Base-by-base conservation (phyloP, 2,888 invertebrate species). In the Mystacides longicornis region DNA sequence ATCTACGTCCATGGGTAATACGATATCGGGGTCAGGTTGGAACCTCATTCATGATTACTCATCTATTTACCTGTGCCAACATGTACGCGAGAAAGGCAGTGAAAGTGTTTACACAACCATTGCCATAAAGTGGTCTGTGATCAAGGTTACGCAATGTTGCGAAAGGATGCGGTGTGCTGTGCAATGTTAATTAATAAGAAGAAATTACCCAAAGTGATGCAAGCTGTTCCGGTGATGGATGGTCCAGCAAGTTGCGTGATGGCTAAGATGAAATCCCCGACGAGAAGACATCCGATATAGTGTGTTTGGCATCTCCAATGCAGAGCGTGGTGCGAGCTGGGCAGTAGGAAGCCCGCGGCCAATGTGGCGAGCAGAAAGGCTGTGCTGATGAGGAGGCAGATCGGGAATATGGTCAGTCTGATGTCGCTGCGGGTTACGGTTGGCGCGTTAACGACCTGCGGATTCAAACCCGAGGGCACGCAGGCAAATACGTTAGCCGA, bases 301-400 rank as follows among this genome's bases (percentile, higher is more conserved):
- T 89, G 85, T 63, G 90, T 89, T 75, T 92, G 91, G 69, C 91
- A 91, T 66, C 89, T 81, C 88, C 91, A 91, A 72, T 92, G 92
- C 64, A 92, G 78, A 61, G 89, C 88, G 75, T 90, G 91, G 74
- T 88, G 87, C 64, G 88, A 87, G 62, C 87, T 85, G 52, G 90
- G 89, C 69, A 90, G 78, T 64, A 90, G 77, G 66, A 85, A 87
- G 18, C 89, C 87, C 11, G 89, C 86, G 47, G 83, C 86, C 66
- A 92, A 73, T 52, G 91, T 92, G 18, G 89, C 87, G 42, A 86
- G 84, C 69, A 92, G 75, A 75, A 92, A 92, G 60, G 87, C 80
- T 2, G 86, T 88, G 64, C 90, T 89, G 64, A 92, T 80, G 56
- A 89, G 83, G 67, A 91, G 77, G 58, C 87, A 87, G 55, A 85